These are phyloP conservation scores for Tragopan temminckii DNA, from an alignment of 2,797 vertebrate genomes.

Conservation along the genomic window DNA sequence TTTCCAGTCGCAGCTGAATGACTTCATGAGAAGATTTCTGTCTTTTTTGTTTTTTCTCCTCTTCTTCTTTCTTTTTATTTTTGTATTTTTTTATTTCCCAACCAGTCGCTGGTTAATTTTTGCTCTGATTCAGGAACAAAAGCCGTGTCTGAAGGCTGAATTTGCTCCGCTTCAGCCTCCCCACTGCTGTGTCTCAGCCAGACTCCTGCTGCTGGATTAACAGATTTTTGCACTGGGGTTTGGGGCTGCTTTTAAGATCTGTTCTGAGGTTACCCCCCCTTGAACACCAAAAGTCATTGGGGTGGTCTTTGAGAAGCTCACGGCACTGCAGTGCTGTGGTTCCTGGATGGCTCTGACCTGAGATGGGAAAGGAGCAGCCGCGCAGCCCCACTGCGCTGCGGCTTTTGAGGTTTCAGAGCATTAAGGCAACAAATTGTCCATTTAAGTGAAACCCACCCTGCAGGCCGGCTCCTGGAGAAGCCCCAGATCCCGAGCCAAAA, in stretches of 20 bases:
- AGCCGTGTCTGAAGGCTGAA: background rate
- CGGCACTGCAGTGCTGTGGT: fast-evolving
- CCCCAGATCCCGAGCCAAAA: background rate
- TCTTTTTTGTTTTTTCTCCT: too few species aligned
- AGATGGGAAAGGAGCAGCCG: background rate
- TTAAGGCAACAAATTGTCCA: conserved; percentile 39
- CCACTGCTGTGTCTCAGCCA: fast-evolving
- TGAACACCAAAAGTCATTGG: fast-evolving
- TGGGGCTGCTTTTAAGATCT: background rate
- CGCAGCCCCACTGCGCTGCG: background rate
- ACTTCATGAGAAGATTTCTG: background rate
- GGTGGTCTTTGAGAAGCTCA: fast-evolving
- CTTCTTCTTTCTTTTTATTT: background rate
- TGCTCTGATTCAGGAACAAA: background rate
- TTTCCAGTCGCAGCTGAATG: background rate
- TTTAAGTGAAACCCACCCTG: background rate
- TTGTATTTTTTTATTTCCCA: background rate
- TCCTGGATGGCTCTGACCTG: background rate
- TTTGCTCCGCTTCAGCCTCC: background rate
- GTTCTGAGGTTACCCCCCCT: background rate
- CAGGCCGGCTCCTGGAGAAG: background rate
- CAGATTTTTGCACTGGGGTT: background rate
- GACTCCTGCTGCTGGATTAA: background rate
- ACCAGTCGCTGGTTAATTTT: background rate
- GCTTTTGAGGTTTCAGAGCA: conserved; percentile 39